A percentile compares a stretch with the other conserved stretches of the same genome.
These are phyloP conservation scores for Bombyx mori DNA, from an alignment of 1,140 invertebrate genomes.

Conservation along the genomic window ASM3026992v2 NC_085129.1:10092501-10093000, in stretches of 20 bases:
- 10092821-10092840: not conserved
- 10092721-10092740: not conserved
- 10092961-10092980: too few relatives aligned
- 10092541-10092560: conserved; percentile 31
- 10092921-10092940: too few relatives aligned
- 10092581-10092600: conserved; percentile 25
- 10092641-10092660: conserved; percentile 30
- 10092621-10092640: conserved; percentile 24
- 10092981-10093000: too few relatives aligned
- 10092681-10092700: conserved; percentile 18
- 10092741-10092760: too few relatives aligned
- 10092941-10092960: too few relatives aligned
- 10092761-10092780: too few relatives aligned
- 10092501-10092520: conserved; percentile 28
- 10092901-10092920: too few relatives aligned
- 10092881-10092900: too few relatives aligned
- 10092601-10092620: conserved; percentile 33
- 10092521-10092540: conserved; percentile 25
- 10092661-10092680: conserved; percentile 28
- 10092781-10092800: too few relatives aligned
- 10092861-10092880: too few relatives aligned
- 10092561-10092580: conserved; percentile 31
- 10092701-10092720: conserved; percentile 19
- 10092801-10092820: too few relatives aligned
- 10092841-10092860: conserved; percentile 12